These are phyloP conservation scores for Drosophila subobscura DNA, from an alignment of 1,140 invertebrate genomes.

Conservation along the genomic window DNA sequence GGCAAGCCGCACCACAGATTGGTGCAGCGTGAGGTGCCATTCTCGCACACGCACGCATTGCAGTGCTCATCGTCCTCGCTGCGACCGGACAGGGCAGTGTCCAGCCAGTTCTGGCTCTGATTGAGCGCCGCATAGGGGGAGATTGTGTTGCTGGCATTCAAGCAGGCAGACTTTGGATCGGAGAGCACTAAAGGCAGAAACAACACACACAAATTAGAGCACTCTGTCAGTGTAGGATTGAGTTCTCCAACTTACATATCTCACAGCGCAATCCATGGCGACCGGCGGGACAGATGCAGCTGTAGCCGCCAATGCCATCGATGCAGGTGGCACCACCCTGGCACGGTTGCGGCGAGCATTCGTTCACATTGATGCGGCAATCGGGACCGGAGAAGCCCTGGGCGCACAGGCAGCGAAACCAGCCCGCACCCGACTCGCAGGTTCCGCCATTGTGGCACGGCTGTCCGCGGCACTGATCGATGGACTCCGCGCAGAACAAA, in stretches of 20 bases:
- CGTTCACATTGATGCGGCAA: slow-evolving; percentile 91
- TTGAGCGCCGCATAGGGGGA: slow-evolving; percentile 76
- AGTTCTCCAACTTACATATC: slow-evolving; percentile 74
- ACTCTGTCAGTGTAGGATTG: not conserved
- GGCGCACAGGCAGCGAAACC: slow-evolving; percentile 91
- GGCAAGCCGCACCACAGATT: slow-evolving; percentile 92
- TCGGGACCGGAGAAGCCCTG: slow-evolving; percentile 91
- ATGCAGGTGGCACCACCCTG: slow-evolving; percentile 92
- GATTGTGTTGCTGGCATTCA: slow-evolving; percentile 69
- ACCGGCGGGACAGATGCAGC: slow-evolving; percentile 92
- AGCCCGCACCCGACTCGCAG: slow-evolving; percentile 91
- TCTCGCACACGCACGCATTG: slow-evolving; percentile 91
- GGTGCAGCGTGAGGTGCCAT: slow-evolving; percentile 90
- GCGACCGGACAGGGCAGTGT: slow-evolving; percentile 56
- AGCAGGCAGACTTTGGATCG: slow-evolving; percentile 77
- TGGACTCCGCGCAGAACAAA: slow-evolving; percentile 74
- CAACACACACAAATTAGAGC: not conserved
- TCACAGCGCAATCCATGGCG: slow-evolving; percentile 89
- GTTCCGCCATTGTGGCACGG: slow-evolving; percentile 91
- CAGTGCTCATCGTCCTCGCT: slow-evolving; percentile 90
- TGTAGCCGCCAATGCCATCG: slow-evolving; percentile 89
- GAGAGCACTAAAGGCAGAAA: slow-evolving; percentile 66
- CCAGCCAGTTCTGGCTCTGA: slow-evolving; percentile 67
- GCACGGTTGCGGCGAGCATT: slow-evolving; percentile 92
- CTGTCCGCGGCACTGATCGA: slow-evolving; percentile 82